These are phyloP conservation scores for Euclidia mi DNA, from an alignment of 2,888 invertebrate genomes.

Conservation along the genomic window DNA sequence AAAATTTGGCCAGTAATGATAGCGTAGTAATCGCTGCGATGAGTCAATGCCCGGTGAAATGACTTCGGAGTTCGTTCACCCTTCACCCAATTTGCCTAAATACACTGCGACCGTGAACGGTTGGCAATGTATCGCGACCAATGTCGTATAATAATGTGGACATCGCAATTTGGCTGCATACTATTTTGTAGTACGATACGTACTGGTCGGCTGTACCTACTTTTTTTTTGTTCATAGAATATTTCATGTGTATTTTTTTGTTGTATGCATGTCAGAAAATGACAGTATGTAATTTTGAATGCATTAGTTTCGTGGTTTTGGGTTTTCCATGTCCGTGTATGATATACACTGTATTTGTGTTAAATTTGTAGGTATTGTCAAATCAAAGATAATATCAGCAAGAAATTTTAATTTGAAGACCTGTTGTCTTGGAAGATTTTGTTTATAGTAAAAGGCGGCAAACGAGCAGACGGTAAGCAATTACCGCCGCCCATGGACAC, in stretches of 20 bases:
- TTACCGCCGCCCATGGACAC: too few relatives aligned
- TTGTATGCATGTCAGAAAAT: too few relatives aligned
- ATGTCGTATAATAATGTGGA: constrained; percentile 44
- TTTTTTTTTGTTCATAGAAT: constrained; percentile 25
- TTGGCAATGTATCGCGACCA: constrained; percentile 58
- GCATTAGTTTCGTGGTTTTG: too few relatives aligned
- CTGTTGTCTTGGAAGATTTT: too few relatives aligned
- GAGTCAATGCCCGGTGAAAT: constrained; percentile 83
- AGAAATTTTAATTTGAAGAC: too few relatives aligned
- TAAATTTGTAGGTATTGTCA: too few relatives aligned
- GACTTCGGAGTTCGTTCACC: constrained; percentile 76
- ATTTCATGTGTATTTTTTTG: constrained; percentile 3
- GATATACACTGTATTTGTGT: too few relatives aligned
- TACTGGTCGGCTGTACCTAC: constrained; percentile 19
- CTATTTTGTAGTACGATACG: constrained; percentile 40
- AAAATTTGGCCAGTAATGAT: constrained; percentile 80
- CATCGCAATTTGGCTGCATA: constrained; percentile 57
- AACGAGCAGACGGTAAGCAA: too few relatives aligned
- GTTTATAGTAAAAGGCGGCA: too few relatives aligned
- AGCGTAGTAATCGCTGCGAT: constrained; percentile 73
- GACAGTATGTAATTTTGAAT: too few relatives aligned
- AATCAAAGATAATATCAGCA: too few relatives aligned
- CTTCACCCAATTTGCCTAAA: constrained; percentile 85
- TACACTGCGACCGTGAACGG: constrained; percentile 65
- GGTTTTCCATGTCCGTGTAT: too few relatives aligned